Evolutionary conservation across 1,140 invertebrate genomes (phyloP).

Genomic region (Neotoxoptera formosana): DNA sequence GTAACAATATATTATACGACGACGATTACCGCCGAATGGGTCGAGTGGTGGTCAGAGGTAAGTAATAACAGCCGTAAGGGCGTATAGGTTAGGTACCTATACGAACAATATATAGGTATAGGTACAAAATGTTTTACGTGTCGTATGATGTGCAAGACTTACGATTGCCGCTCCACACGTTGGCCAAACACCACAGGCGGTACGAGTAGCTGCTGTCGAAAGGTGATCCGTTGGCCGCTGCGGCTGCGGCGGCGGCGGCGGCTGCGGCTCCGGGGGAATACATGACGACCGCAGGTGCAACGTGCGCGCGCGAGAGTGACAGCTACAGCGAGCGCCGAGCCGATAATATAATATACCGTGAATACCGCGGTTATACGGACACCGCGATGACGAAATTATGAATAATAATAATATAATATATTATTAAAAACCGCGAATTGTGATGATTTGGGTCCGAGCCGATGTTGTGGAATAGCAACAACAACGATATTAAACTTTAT

Average conservation of each 20-base stretch:
- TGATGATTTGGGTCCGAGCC: background rate
- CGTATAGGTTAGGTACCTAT: no score
- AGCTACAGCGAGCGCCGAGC: background rate
- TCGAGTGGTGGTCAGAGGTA: background rate
- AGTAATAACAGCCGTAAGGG: background rate
- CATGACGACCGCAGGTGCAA: constrained; percentile 2
- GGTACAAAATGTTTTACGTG: no score
- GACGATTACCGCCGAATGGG: background rate
- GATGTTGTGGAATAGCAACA: background rate
- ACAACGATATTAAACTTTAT: no score
- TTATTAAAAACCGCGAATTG: background rate
- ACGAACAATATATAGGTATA: no score
- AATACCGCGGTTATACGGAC: background rate
- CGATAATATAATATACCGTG: background rate
- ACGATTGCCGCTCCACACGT: constrained; percentile 75
- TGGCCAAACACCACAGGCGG: constrained; percentile 75
- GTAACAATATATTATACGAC: no score
- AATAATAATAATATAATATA: no score
- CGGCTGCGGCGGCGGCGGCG: constrained; percentile 43
- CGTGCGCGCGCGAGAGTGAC: background rate
- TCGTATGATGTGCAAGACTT: constrained; percentile 64
- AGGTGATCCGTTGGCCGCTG: constrained; percentile 64
- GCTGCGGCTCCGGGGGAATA: constrained; percentile 49
- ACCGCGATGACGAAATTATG: background rate
- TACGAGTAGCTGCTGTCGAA: constrained; percentile 76